A percentile compares a stretch with the other conserved stretches of the same genome.
Evolutionary conservation across 2,113 vertebrate genomes (phyloP).

Genomic region (Burhinus bistriatus): DNA sequence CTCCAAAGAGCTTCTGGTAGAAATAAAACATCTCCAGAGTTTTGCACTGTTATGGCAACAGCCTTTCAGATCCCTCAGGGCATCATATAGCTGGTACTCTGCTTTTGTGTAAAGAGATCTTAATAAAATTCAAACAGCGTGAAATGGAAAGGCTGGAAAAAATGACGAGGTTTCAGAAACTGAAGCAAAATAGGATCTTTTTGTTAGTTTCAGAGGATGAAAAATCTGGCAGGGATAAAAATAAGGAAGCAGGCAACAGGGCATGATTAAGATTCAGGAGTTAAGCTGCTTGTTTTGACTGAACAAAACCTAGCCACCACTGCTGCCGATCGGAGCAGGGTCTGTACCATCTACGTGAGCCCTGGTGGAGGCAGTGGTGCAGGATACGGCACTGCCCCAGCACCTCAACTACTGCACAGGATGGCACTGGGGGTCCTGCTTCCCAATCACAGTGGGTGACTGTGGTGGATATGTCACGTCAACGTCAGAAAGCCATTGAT

Average conservation of each 20-base stretch:
- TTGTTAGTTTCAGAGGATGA: conserved; percentile 26
- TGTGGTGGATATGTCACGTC: accelerated
- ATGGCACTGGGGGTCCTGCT: too few species aligned
- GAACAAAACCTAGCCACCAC: neutral
- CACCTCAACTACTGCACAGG: neutral
- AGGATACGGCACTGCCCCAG: neutral
- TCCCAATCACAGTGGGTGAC: neutral
- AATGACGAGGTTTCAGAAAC: conserved; percentile 61
- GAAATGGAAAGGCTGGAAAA: conserved; percentile 74
- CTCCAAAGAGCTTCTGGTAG: conserved; percentile 37
- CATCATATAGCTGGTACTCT: conserved; percentile 39
- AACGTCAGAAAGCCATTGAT: accelerated
- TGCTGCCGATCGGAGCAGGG: accelerated
- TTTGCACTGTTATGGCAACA: conserved; percentile 35
- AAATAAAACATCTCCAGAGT: conserved; percentile 62
- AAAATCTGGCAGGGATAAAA: neutral
- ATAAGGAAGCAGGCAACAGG: neutral
- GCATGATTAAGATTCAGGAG: neutral
- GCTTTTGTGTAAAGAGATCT: conserved; percentile 63
- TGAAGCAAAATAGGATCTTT: conserved; percentile 55
- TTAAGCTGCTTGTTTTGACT: neutral
- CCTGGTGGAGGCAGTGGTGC: neutral
- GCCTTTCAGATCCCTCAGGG: conserved; percentile 22
- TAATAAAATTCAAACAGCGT: conserved; percentile 75
- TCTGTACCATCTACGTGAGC: neutral